Evolutionary conservation across 1,140 invertebrate genomes (phyloP), one percentile per base, ranked within the genome.

Genomic region (Adoxophyes honmai): DNA sequence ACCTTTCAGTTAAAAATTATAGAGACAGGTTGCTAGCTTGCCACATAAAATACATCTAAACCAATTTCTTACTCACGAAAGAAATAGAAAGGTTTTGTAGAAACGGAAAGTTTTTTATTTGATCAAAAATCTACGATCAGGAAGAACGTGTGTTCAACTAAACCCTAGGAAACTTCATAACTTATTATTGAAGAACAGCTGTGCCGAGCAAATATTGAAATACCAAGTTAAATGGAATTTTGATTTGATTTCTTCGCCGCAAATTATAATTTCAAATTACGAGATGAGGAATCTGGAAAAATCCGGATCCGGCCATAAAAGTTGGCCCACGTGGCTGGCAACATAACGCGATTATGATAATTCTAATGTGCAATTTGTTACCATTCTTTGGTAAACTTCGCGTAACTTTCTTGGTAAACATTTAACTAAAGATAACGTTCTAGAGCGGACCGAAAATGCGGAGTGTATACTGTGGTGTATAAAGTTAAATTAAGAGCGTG

Each of bases 191-290:
- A 58, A 73, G 68, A 67, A 66, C 81, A 82, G 69, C 74, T 77
- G 74, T 64, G 60, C 60, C 73, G 73, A 82, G 81, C 76, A 81
- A 84, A 84, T 84, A 84, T 83, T 81, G 80, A 80, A 84, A 81
- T 76, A 61, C 69, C 55, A 80, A 86, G 67, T 83, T 81, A 83
- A 84, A 86, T 86, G 80, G 80, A 83, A 86, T 86, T 86, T 84
- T 86, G 80, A 86, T 86, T 86, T 80, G 81, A 84, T 86, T 84
- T 80, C 83, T 84, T 83, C 66, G 64, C 66, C 55, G 66, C 69
- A 72, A 69, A 84, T 86, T 86, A 83, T 86, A 86, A 86, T 86
- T 86, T 80, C 76, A 86, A 86, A 86, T 86, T 78, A 81, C 75
- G 73, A 65, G 54, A 68, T 80, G 79, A 86, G 81, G 82, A n/a